Percentiles rank a stretch among this genome's conserved stretches.
These are phyloP conservation scores for Anniella stebbinsi DNA, from an alignment of 2,797 vertebrate genomes.

Conservation along the genomic window DNA sequence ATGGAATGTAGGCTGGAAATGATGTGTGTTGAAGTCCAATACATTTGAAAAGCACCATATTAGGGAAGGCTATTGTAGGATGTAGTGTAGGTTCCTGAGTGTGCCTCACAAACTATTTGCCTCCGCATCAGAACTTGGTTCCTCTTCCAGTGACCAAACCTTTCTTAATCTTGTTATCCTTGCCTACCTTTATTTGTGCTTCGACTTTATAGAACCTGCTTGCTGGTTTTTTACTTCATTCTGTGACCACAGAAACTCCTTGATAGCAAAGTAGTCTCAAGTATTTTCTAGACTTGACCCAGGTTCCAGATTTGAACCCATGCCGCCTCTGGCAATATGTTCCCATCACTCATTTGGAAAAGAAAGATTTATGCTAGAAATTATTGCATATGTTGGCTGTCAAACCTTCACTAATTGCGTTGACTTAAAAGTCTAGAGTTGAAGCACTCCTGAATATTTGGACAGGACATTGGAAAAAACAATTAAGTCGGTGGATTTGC, in stretches of 20 bases:
- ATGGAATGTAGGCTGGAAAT: too few species aligned
- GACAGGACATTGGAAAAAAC: background rate
- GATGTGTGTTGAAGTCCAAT: too few species aligned
- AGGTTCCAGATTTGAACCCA: background rate
- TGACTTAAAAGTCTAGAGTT: background rate
- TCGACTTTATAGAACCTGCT: background rate
- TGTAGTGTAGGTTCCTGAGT: background rate
- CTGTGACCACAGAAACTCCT: background rate
- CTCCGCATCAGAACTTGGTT: background rate
- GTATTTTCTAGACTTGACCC: background rate
- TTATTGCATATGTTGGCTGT: background rate
- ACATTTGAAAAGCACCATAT: too few species aligned
- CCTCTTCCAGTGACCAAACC: background rate
- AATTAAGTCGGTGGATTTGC: background rate
- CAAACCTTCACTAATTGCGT: background rate
- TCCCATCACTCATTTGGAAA: background rate
- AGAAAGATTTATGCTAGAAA: background rate
- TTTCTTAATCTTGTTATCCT: background rate
- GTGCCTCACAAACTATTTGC: background rate
- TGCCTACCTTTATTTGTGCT: background rate
- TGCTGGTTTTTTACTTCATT: background rate
- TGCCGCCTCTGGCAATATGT: background rate
- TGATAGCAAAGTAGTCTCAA: background rate
- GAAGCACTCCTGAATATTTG: conserved; percentile 7
- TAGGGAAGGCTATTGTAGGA: background rate